Evolutionary conservation across 2,888 invertebrate species (phyloP), one percentile per base, ranked within the genome.

Genomic region (Lepidocyrtoides sp.): DNA sequence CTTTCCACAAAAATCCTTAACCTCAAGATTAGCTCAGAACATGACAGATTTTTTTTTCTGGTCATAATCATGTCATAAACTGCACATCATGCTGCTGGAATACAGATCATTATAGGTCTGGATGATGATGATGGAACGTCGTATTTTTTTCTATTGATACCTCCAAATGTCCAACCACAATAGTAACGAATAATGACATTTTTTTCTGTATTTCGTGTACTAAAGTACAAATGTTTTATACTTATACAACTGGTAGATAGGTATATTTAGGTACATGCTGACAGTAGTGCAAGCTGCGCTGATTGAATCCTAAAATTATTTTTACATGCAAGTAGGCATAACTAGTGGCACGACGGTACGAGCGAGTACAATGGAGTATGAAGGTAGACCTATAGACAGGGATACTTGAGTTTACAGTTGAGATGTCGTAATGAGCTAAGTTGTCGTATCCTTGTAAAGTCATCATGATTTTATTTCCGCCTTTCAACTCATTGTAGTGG

Each of bases 381-480:
- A 51, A 36, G 12, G 8, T 36, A 51, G 17, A 26, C 14, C 10
- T 32, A 77, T 17, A 36, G 17, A 36, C 32, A 69, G 17, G 20
- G 4, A 69, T 7, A 72, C 72, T 72, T 72, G 44, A 72, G 44
- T 7, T 7, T 69, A 26, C 12, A 48, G 66, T 20, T 41, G 63
- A 63, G 48, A 63, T 72, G 84, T 54, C n/a, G 83, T 84, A 82
- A 63, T 75, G 72, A 60, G 82, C 44, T 57, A 51, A 83, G 82
- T 44, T 51, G 69, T 44, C 48, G 75, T 92, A 93, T 91, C 93
- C 93, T 93, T 93, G 92, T 92, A 92, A 89, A 91, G 88, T 91
- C 88, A 92, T 93, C 89, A 90, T 90, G 75, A 91, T 77, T 93
- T 92, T 92, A 93, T 93, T 93, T 93, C 93, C 93, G 93, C 93